Percentiles rank a stretch among this genome's conserved stretches.
phyloP scores from a whole-genome alignment of 1,140 invertebrate genomes.

The Drusus annulatus region DNA sequence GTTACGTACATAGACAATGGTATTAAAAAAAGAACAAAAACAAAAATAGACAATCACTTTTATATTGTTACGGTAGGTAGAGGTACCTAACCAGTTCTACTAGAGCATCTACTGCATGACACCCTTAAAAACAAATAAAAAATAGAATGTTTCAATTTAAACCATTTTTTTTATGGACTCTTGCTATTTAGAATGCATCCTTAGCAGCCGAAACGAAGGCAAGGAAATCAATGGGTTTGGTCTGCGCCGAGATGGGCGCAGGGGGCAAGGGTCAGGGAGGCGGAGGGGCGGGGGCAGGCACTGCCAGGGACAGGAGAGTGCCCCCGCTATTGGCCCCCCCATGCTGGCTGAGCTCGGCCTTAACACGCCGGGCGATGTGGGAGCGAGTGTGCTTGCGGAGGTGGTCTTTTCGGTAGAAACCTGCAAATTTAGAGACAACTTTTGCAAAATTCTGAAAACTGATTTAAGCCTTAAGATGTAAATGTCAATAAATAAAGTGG shows the following conservation, averaged over 20 bases:
- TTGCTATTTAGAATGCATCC: slow-evolving; percentile 62
- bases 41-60: no score
- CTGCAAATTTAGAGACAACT: slow-evolving; percentile 60
- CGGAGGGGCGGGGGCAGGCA: slow-evolving; percentile 60
- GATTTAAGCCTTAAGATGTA: no score
- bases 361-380: slow-evolving; percentile 85
- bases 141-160: no score
- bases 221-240: slow-evolving; percentile 65
- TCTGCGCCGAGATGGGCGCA: slow-evolving; percentile 44
- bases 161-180: not conserved
- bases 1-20: not conserved
- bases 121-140: no score
- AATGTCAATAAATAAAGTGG: no score
- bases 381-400: slow-evolving; percentile 85
- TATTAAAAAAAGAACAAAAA: no score
- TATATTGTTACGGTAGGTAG: no score
- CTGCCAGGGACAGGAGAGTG: slow-evolving; percentile 48
- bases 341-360: slow-evolving; percentile 84
- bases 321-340: slow-evolving; percentile 62
- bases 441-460: no score
- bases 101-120: no score
- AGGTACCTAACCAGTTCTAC: no score
- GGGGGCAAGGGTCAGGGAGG: slow-evolving; percentile 57
- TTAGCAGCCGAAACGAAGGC: slow-evolving; percentile 67
- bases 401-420: slow-evolving; percentile 84